Evolutionary conservation across 2,888 invertebrate species (phyloP).

Genomic region (Autographa gamma): DNA sequence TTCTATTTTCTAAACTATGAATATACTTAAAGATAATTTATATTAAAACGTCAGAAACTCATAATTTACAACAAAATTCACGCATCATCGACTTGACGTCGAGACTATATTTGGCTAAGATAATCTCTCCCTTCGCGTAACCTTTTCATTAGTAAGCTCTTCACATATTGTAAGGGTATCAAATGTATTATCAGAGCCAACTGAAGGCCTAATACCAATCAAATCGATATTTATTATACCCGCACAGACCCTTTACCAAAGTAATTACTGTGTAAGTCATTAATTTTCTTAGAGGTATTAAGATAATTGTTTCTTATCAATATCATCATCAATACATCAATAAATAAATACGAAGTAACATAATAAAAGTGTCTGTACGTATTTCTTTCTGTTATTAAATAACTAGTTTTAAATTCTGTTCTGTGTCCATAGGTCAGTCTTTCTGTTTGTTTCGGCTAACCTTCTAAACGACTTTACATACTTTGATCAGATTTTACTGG

Average conservation of each 20-base stretch:
- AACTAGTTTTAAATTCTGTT: too few species aligned
- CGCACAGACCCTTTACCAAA: slow-evolving; percentile 37
- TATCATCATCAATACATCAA: too few species aligned
- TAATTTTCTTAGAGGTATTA: slow-evolving; percentile 11
- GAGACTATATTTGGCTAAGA: slow-evolving; percentile 38
- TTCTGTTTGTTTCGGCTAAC: too few species aligned
- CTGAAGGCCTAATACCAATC: slow-evolving; percentile 45
- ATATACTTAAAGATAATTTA: too few species aligned
- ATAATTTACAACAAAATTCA: slow-evolving; percentile 22
- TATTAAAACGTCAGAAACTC: neutral
- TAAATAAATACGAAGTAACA: too few species aligned
- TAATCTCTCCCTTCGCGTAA: slow-evolving; percentile 46
- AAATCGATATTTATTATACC: slow-evolving; percentile 54
- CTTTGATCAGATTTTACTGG: too few species aligned
- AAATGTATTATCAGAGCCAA: slow-evolving; percentile 47
- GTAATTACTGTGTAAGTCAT: slow-evolving; percentile 41
- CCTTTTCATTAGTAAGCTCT: slow-evolving; percentile 55
- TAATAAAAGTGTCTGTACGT: too few species aligned
- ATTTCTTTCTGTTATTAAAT: too few species aligned
- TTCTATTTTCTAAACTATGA: too few species aligned
- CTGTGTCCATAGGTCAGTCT: too few species aligned
- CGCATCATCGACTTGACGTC: slow-evolving; percentile 40
- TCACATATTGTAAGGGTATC: slow-evolving; percentile 55
- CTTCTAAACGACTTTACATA: too few species aligned
- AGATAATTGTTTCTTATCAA: slow-evolving; percentile 5